Evolutionary conservation across 2,888 invertebrate species (phyloP), one percentile per base, ranked within the genome.

Genomic region (Hypena proboscidalis): DNA sequence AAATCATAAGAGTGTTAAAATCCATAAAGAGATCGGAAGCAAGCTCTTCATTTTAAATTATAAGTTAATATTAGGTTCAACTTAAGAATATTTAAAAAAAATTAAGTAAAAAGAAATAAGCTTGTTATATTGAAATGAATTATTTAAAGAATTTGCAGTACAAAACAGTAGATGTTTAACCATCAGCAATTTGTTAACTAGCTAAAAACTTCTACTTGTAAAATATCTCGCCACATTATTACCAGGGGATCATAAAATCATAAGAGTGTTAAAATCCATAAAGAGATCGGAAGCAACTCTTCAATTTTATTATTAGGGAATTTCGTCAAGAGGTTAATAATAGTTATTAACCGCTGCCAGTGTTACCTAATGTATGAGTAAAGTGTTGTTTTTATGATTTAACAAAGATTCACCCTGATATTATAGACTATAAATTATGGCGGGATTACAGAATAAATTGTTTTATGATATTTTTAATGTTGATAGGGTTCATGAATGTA

Each of bases 311-410:
- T 81, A 83, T 83, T 71, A 67, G 70, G 76, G 83, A 82, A 83
- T 85, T 85, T 82, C 77, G 83, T 85, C 79, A 80, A 80, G 82
- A 77, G 74, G 67, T 77, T 88, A 89, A 89, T 89, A 86, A 89
- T 83, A 88, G 88, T 87, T 85, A 90, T 90, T 90, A 90, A 52
- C 71, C 70, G 82, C 77, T 81, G 83, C 83, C 73, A 67, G 83
- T 72, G 82, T 81, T 83, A 80, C 79, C 85, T 88, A 87, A 88
- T 86, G 82, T 74, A 72, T 71, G 77, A 72, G 83, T 80, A 81
- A 85, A 87, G 83, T 83, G 83, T 64, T 79, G 79, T 84, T 87
- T 85, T 89, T 85, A 89, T 87, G 88, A 87, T 88, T 83, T 83
- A 87, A 84, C 85, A 81, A 82, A 80, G 85, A 85, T 85, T 83